These are phyloP conservation scores for Redunca redunca DNA, from an alignment of 2,113 vertebrate species.

Conservation along the genomic window DNA sequence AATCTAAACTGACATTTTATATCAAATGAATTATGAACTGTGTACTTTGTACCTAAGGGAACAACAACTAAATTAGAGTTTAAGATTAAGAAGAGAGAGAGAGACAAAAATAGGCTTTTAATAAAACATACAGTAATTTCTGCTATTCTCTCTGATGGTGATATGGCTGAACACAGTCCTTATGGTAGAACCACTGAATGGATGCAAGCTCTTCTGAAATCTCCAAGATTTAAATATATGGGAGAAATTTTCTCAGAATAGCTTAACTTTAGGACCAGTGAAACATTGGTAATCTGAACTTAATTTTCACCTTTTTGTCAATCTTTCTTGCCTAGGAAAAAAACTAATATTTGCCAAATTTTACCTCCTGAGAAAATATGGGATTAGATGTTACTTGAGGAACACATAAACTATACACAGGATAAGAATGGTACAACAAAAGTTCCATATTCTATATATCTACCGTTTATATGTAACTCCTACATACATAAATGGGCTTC, in stretches of 20 bases:
- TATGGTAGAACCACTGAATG: not conserved
- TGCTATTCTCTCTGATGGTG: slow-evolving; percentile 63
- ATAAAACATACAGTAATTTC: slow-evolving; percentile 78
- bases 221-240: not conserved
- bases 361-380: not conserved
- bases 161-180: slow-evolving; percentile 14
- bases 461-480: not conserved
- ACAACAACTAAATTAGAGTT: slow-evolving; percentile 84
- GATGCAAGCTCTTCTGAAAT: slow-evolving; percentile 31
- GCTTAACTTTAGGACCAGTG: not conserved
- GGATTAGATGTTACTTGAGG: not conserved
- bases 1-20: slow-evolving; percentile 84
- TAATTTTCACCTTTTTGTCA: not conserved
- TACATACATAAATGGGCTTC: not conserved
- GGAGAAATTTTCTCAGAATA: not conserved
- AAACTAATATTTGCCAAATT: not conserved
- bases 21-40: slow-evolving; percentile 88
- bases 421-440: not conserved
- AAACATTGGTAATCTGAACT: not conserved
- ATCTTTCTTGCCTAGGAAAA: not conserved
- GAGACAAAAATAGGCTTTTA: slow-evolving; percentile 74
- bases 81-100: slow-evolving; percentile 66
- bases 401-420: not conserved
- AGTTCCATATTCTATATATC: rapidly evolving
- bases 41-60: slow-evolving; percentile 83